Base-by-base conservation (phyloP, 2,888 invertebrate genomes). In the Lordiphosa andalusiaca region DNA sequence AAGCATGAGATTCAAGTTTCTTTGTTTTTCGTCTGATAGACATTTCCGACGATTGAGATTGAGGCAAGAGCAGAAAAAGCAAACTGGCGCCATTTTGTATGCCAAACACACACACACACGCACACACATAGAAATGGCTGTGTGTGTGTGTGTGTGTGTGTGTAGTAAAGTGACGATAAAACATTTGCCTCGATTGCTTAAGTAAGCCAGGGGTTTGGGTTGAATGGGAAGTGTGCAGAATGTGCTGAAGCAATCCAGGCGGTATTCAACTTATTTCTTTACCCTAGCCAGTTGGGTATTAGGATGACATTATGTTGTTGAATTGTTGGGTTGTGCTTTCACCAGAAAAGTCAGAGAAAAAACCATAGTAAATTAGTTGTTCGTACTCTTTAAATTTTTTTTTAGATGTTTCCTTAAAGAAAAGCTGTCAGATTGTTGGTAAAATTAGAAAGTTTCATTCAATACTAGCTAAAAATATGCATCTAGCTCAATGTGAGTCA, bases 151-250 rank as follows among this genome's bases (percentile, higher is more conserved):
- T 53, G 40, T 12, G 38, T 35, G 48, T 61, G 65, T 58, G 72
- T 60, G 44, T 63, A 64, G 67, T 53, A 76, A 76, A 80, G 77
- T 81, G 76, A 67, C 77, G 76, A 77, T 77, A 80, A 77, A 77
- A 77, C 76, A 77, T 80, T 77, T 81, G 76, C 81, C 71, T 60
- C 77, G 73, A 77, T 77, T 77, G 73, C 77, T 69, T 77, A 73
- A 77, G 76, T 81, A 76, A 73, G 77, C 81, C 81, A 54, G 55
- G 54, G 54, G 30, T 30, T 30, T 30, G 30, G 9, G 30, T 30
- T 30, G 50, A 38, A 54, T 62, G 62, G 62, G 46, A 49, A 36
- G 36, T 61, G 50, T 46, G 54, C 49, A 40, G 39, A 36, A 36
- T 41, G 46, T 41, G 46, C 10, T 25, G 37, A 35, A 48, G 44